Evolutionary conservation across 2,888 invertebrate genomes (phyloP).

Genomic region (Protophormia terraenovae): DNA sequence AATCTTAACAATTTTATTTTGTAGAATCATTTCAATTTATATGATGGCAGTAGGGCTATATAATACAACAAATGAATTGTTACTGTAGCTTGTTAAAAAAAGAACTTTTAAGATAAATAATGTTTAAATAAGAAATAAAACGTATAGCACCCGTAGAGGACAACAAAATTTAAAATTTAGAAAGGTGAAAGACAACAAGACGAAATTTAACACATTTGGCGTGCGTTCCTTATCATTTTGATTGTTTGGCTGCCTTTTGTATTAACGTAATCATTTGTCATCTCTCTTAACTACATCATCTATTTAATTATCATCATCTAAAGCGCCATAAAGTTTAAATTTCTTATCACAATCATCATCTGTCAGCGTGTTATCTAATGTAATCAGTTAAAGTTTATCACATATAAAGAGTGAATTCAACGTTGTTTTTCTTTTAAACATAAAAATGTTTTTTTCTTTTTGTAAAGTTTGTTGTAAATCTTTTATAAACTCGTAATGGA

Average conservation of each 20-base stretch:
- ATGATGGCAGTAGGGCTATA: conserved; percentile 18
- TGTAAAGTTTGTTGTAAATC: neutral
- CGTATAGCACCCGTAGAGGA: neutral
- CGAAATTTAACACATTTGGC: neutral
- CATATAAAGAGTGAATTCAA: conserved; percentile 1
- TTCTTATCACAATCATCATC: neutral
- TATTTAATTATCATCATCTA: neutral
- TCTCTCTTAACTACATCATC: neutral
- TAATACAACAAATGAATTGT: neutral
- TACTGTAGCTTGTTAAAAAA: neutral
- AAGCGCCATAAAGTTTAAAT: neutral
- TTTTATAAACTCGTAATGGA: neutral
- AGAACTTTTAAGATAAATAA: conserved; percentile 2
- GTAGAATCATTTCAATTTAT: conserved; percentile 29
- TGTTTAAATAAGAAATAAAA: conserved; percentile 13
- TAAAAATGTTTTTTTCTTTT: neutral
- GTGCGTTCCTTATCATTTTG: neutral
- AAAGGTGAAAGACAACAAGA: neutral
- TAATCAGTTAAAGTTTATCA: conserved; percentile 10
- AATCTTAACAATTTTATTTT: conserved; percentile 25
- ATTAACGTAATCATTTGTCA: neutral
- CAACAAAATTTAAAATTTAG: neutral
- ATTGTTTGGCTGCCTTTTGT: neutral
- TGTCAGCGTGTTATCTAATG: conserved; percentile 43
- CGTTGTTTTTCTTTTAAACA: neutral